Conservation (phyloP, 2,888 invertebrate species). For the Diplolepis rosae region DNA sequence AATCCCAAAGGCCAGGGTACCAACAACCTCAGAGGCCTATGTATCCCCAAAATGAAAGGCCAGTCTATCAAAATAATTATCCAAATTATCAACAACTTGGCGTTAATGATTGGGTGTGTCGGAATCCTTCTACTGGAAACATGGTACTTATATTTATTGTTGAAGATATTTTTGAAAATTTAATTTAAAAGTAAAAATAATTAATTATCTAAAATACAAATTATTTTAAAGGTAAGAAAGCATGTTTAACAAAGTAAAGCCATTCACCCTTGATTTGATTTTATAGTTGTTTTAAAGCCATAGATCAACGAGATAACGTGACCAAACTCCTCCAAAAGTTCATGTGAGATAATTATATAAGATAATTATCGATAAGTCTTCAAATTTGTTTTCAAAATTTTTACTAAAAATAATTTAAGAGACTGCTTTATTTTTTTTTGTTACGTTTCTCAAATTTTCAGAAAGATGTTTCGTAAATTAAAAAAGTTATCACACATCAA, state of each 20-base stretch:
- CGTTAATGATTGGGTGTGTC: conserved; percentile 56
- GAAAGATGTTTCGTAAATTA: too few relatives aligned
- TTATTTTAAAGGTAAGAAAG: neutral
- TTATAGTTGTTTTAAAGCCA: neutral
- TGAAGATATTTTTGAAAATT: neutral
- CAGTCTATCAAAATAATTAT: conserved; percentile 27
- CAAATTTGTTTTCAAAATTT: too few relatives aligned
- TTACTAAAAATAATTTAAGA: too few relatives aligned
- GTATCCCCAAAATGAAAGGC: too few relatives aligned
- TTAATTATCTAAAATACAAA: neutral
- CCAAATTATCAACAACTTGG: conserved; percentile 26
- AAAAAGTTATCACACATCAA: too few relatives aligned
- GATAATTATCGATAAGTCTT: too few relatives aligned
- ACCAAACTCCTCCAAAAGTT: too few relatives aligned
- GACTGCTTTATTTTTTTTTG: too few relatives aligned
- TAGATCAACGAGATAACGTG: too few relatives aligned
- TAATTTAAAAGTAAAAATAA: neutral
- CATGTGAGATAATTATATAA: too few relatives aligned
- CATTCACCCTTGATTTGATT: neutral
- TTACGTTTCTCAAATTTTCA: too few relatives aligned
- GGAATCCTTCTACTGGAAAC: conserved; percentile 47
- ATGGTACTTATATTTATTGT: conserved; percentile 47
- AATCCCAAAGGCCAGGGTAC: conserved; percentile 5
- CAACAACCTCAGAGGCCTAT: conserved; percentile 30
- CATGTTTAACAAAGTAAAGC: neutral